phyloP scores from a whole-genome alignment of 2,888 invertebrate species.

The Agrotis puta region DNA sequence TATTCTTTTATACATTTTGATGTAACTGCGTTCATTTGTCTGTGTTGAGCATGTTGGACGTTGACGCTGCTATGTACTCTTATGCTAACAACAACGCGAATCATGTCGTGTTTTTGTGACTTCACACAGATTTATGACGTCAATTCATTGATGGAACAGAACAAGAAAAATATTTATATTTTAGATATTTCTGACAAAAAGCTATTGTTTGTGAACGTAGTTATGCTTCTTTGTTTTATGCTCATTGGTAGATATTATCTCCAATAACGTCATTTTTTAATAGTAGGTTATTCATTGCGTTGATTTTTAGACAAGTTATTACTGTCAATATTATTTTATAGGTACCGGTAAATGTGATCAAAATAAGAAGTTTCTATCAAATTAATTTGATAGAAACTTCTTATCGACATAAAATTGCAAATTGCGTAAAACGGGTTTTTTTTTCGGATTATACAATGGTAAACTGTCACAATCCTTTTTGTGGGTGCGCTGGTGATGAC shows the following conservation, averaged over 20 bases:
- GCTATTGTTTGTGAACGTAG: not conserved
- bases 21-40: constrained; percentile 1
- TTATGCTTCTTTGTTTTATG: not conserved
- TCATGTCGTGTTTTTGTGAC: constrained; percentile 1
- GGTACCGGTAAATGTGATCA: too few species aligned
- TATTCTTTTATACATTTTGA: constrained; percentile 20
- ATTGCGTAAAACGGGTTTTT: too few species aligned
- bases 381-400: too few species aligned
- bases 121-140: constrained; percentile 12
- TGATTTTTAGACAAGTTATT: too few species aligned
- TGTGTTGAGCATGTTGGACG: constrained; percentile 10
- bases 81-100: not conserved
- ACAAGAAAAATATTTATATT: not conserved
- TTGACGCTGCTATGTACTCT: not conserved
- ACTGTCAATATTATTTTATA: not conserved
- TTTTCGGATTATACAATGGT: too few species aligned
- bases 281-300: too few species aligned
- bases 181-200: not conserved
- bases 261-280: not conserved
- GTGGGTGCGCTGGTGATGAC: too few species aligned
- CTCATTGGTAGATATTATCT: not conserved
- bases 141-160: constrained; percentile 13
- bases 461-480: too few species aligned
- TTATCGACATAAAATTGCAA: too few species aligned
- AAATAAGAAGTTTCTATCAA: too few species aligned